Percentiles rank a stretch among this genome's conserved stretches.
Conservation (phyloP, 2,888 invertebrate species). For the Euplexia lucipara region DNA sequence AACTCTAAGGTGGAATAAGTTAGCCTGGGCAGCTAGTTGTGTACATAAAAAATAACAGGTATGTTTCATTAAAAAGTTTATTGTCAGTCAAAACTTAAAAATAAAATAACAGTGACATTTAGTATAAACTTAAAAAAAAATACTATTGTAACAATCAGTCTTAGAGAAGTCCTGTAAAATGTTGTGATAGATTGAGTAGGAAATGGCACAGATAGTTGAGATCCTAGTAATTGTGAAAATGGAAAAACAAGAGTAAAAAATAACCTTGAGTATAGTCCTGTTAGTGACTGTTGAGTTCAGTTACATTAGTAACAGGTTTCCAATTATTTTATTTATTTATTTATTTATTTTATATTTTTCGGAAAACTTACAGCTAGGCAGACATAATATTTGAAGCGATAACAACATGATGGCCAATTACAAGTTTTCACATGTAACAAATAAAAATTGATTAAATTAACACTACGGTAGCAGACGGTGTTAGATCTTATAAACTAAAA, state of each 20-base stretch:
- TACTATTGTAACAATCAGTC: slow-evolving; percentile 63
- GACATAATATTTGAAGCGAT: too few species aligned
- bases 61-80: slow-evolving; percentile 43
- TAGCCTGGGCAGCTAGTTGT: too few species aligned
- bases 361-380: too few species aligned
- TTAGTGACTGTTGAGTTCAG: background rate
- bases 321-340: too few species aligned
- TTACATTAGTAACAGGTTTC: slow-evolving; percentile 15
- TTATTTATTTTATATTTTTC: too few species aligned
- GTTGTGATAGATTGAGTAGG: slow-evolving; percentile 35
- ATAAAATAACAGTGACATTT: slow-evolving; percentile 58
- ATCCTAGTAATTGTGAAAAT: slow-evolving; percentile 35
- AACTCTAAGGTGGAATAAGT: too few species aligned
- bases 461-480: too few species aligned
- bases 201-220: slow-evolving; percentile 57
- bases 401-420: too few species aligned
- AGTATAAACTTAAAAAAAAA: slow-evolving; percentile 48
- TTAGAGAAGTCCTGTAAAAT: slow-evolving; percentile 52
- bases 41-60: slow-evolving; percentile 10
- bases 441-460: too few species aligned
- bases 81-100: slow-evolving; percentile 65
- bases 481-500: too few species aligned
- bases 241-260: slow-evolving; percentile 10
- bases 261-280: background rate
- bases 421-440: too few species aligned